Evolutionary conservation across 2,797 vertebrate genomes (phyloP), one percentile per base, ranked within the genome.

Genomic region (Hippoglossus hippoglossus): DNA sequence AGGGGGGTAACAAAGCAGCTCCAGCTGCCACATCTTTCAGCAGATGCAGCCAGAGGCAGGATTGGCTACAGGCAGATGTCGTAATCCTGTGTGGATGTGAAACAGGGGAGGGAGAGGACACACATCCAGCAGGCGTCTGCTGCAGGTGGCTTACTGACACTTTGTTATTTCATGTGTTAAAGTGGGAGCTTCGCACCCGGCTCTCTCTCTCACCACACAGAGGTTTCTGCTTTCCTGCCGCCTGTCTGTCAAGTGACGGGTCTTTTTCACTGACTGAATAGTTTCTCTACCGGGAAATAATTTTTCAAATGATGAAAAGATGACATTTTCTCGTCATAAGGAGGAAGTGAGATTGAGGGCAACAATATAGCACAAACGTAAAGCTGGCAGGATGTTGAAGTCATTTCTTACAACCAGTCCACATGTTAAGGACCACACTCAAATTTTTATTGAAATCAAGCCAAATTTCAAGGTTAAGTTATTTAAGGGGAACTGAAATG

Each of bases 1-100:
- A 15, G 41, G 41, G 47, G 26, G 16, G 60, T n/a, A 68, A 70
- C 61, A 76, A 79, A 84, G 68, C 16, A 47, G 34, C 47, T 71
- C 6, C 36, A 59, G 10, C 25, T 34, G 50, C 54, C 59, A 66
- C 41, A 2, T 68, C 80, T 53, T 58, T 81, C 72, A 77, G 21
- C 74, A 69, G 75, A 28, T 47, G 44, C 25, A 49, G 3, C 16
- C 4, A 11, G 22, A n/a, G 58, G 7, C 39, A 12, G 9, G 22
- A 24, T 26, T 13, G 41, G 16, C 24, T 61, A 2, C 19, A 49
- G 16, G 28, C 76, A 69, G 78, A 71, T 68, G 51, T 65, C 60
- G 71, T 69, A 72, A 64, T 62, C 55, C 44, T 47, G 55, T 50
- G 46, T 50, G 28, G 69, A 52, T 28, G 39, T 18, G 52, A 24